Evolutionary conservation across 2,113 vertebrate species (phyloP), one percentile per base, ranked within the genome.

Genomic region (Xiphophorus couchianus): DNA sequence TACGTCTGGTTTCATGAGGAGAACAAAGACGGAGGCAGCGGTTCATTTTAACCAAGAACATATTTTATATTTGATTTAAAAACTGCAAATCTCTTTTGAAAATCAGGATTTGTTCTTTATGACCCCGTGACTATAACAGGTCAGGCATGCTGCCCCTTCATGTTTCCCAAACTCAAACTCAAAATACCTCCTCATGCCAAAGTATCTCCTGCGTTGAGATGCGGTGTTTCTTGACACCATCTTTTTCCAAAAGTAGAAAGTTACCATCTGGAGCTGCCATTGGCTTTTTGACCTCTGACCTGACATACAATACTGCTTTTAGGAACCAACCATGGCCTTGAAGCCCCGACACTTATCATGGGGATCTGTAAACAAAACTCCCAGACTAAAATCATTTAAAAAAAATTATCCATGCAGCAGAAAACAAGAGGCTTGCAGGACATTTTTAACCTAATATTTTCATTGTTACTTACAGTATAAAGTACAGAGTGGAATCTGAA

Each of bases 161-260:
- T 27, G 44, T 48, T 69, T 48, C 44, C 54, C 62, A 66, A 71
- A 77, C 60, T 5, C 14, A 70, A 64, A 75, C 58, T 66, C 68
- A 83, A 84, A 87, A 81, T 75, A 81, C 28, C 81, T 71, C n/a
- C 35, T 37, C 35, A 27, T 76, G 80, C 71, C 69, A 67, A 67
- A 74, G 68, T 74, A 72, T 83, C 33, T 79, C 69, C 68, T 54
- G 29, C 73, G 79, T 63, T 31, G 69, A 69, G 62, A 62, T 27
- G 5, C 17, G 1, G 12, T 42, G 54, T 74, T 73, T 66, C 77
- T 80, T 82, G 63, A 74, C 86, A 81, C 69, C 77, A 28, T 44
- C 76, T 73, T 82, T 71, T 83, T 88, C 86, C 80, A 77, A 81
- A 91, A 88, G 72, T 82, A 76, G 79, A 80, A 86, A 71, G 12